Base-by-base conservation (phyloP, 2,797 vertebrate genomes). In the Cyclopterus lumpus region DNA sequence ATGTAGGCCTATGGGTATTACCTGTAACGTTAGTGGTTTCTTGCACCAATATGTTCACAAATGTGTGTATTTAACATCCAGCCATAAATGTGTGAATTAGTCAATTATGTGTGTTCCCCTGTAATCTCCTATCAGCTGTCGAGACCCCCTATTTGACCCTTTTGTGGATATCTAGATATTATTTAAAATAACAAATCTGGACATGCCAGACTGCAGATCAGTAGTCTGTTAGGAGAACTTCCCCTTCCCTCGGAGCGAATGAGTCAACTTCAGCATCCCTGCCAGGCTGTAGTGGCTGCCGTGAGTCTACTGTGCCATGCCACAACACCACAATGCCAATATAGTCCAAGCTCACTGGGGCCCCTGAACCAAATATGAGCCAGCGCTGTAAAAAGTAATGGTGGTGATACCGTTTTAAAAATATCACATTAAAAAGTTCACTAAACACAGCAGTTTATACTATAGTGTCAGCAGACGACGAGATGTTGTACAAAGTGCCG, bases 251-350 rank as follows among this genome's bases (percentile, higher is more conserved):
- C 38, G 93, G 91, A 91, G 89, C 84, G 66, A 86, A 90, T 94
- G 91, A 94, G 90, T 93, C 92, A 93, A 85, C 88, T 73, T 81
- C 10, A 66, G 71, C 79, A 60, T 77, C 69, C 6, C 65, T 91
- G 92, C 91, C 92, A 93, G 93, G 84, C 84, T 82, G 87, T 80
- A 85, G 91, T 84, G 91, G 90, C 91, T 87, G 89, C 88, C 30
- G 59, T 83, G 91, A 85, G 84, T 83, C 84, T 73, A 46, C 83
- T 77, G 79, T 83, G 91, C 90, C 91, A 92, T 87, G 88, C 92
- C 92, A 88, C 91, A 91, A 91, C 87, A 86, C 91, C 92, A 86
- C 89, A 90, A 86, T 86, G 89, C 91, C 92, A 93, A 88, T 89
- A 91, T 82, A 85, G 84, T 85, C 78, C 82, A 71, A 88, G 87